Percentiles rank a stretch among this genome's conserved stretches.
Conservation (phyloP, 2,797 vertebrate species). For the Myotis daubentonii region DNA sequence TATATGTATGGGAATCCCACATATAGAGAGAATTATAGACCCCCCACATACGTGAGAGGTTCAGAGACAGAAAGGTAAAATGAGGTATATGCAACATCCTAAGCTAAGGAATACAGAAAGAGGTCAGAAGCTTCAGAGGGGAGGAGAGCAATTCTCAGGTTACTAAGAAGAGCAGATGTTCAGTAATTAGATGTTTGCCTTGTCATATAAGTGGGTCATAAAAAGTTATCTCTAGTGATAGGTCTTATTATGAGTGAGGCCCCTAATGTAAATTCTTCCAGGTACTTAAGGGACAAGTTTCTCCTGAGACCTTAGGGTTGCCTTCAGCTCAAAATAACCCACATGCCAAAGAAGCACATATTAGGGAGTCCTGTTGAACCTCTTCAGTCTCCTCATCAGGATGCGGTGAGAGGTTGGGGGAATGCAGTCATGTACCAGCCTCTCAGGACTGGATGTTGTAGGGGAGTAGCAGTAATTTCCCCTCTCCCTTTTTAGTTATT, state of each 20-base stretch:
- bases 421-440: rapidly evolving
- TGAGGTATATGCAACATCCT: not conserved
- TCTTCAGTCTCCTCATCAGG: not conserved
- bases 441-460: rapidly evolving
- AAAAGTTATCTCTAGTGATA: not conserved
- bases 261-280: not conserved
- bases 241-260: not conserved
- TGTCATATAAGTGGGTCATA: not conserved
- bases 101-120: not conserved
- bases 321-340: not conserved
- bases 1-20: not conserved
- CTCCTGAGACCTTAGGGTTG: not conserved
- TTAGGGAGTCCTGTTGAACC: not conserved
- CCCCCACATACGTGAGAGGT: not conserved
- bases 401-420: not conserved
- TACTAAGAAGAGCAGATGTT: not conserved
- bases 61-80: not conserved
- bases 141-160: not conserved
- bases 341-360: not conserved
- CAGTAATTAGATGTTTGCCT: not conserved
- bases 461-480: not conserved
- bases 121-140: not conserved
- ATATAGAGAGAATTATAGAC: not conserved
- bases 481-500: not conserved
- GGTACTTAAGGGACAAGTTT: not conserved